Base-by-base conservation (phyloP, 2,888 invertebrate genomes). In the Apodemia duryi region DNA sequence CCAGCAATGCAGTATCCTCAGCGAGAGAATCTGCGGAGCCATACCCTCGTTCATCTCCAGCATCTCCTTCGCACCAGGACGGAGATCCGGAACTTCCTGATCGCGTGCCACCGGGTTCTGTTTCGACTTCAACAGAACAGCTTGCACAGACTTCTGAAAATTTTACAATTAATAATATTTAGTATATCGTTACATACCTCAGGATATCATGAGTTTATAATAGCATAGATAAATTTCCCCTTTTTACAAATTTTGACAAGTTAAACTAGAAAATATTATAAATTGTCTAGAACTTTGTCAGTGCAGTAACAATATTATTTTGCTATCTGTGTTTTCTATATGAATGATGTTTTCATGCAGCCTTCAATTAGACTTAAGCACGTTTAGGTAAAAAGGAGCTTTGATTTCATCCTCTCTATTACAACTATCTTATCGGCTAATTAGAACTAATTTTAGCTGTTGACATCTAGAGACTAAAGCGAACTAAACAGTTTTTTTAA, bases 41-140 rank as follows among this genome's bases (percentile, higher is more conserved):
- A 72, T 93, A 93, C 61, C 93, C 93, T 46, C 88, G 83, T 76
- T 88, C 88, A 69, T 86, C 88, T 9, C 82, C 92, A 6, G 86
- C 91, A 29, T 89, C 93, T 60, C 92, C 93, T 67, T 94, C 94
- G 70, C 93, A 93, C 92, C 86, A 92, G 72, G 82, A 93, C 81
- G 78, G 88, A 75, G 79, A 92, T 75, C 92, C 93, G 66, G 90
- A 89, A 77, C 90, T 91, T 70, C 82, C 86, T 6, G 87, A 88
- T 32, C 81, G 78, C 10, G 83, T 82, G 38, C 81, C 84, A 64
- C 87, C 92, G 63, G 82, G 90, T 63, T 82, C 85, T 62, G 80
- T 82, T 71, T 88, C 93, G 74, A 82, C 91, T 71, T 90, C 91
- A 72, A 88, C 89, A 32, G 91, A 90, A 74, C 89, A 88, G 77